Conservation (phyloP, 1,140 invertebrate species). For the Psilanteris sp. region DNA sequence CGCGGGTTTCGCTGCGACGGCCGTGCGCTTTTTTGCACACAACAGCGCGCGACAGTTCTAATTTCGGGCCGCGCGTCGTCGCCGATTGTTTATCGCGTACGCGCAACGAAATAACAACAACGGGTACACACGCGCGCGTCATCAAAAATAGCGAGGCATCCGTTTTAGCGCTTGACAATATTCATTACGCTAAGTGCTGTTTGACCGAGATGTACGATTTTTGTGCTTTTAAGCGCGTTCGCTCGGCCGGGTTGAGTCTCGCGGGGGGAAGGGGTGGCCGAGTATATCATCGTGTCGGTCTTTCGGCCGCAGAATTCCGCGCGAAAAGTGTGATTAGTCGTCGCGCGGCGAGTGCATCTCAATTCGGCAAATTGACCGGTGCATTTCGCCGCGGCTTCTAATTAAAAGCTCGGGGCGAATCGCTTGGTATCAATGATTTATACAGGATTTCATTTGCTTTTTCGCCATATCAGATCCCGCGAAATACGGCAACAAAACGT, state of each 20-base stretch:
- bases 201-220: conserved; percentile 47
- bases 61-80: no score
- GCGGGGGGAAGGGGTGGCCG: no score
- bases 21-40: no score
- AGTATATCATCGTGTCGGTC: conserved; percentile 33
- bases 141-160: conserved; percentile 23
- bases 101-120: neutral
- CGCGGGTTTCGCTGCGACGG: no score
- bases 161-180: conserved; percentile 27
- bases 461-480: no score
- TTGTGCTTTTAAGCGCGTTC: conserved; percentile 36
- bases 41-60: no score
- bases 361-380: conserved; percentile 28
- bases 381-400: conserved; percentile 4
- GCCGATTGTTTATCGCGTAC: conserved; percentile 5
- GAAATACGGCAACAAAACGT: no score
- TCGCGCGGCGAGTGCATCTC: conserved; percentile 17
- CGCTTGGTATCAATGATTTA: no score
- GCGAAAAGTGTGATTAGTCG: conserved; percentile 39
- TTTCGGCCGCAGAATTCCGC: conserved; percentile 20
- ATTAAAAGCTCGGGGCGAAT: conserved; percentile 23
- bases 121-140: no score
- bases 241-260: conserved; percentile 12
- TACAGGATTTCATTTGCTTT: no score
- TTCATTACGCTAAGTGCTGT: conserved; percentile 48